These are phyloP conservation scores for Cyclopterus lumpus DNA, from an alignment of 2,797 vertebrate genomes.

Conservation along the genomic window DNA sequence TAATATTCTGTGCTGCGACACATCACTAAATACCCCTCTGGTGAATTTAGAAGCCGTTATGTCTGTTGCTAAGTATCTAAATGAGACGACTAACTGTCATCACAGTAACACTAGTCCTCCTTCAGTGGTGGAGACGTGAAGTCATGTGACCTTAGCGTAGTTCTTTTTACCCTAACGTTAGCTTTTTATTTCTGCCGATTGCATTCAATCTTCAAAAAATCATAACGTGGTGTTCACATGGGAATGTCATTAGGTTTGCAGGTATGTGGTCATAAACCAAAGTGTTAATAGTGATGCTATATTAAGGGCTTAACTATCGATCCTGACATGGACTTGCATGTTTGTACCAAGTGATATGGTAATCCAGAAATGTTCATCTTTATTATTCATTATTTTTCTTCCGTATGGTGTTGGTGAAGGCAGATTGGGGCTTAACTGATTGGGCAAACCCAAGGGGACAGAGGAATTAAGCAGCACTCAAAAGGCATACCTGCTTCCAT, in stretches of 20 bases:
- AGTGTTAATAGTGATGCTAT: not conserved
- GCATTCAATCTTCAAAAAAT: no score
- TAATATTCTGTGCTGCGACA: not conserved
- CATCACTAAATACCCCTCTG: not conserved
- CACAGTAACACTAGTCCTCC: no score
- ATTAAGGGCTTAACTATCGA: not conserved
- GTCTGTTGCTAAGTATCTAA: no score
- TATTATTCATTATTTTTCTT: constrained; percentile 13
- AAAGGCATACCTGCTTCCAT: constrained; percentile 25
- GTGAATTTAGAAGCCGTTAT: not conserved
- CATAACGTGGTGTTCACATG: no score
- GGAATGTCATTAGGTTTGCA: no score
- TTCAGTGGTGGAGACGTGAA: no score
- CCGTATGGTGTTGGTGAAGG: constrained; percentile 28
- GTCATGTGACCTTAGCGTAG: no score
- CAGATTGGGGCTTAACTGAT: constrained; percentile 51
- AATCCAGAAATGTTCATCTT: not conserved
- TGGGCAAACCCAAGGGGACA: constrained; percentile 40
- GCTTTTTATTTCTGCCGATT: no score
- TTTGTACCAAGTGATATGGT: not conserved
- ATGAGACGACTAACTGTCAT: not conserved
- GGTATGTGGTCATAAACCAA: no score
- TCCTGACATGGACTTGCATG: no score
- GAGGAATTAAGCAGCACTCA: constrained; percentile 45
- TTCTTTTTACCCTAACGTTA: no score